These are phyloP conservation scores for Acanthiza pusilla DNA, from an alignment of 2,797 vertebrate species.

Conservation along the genomic window DNA sequence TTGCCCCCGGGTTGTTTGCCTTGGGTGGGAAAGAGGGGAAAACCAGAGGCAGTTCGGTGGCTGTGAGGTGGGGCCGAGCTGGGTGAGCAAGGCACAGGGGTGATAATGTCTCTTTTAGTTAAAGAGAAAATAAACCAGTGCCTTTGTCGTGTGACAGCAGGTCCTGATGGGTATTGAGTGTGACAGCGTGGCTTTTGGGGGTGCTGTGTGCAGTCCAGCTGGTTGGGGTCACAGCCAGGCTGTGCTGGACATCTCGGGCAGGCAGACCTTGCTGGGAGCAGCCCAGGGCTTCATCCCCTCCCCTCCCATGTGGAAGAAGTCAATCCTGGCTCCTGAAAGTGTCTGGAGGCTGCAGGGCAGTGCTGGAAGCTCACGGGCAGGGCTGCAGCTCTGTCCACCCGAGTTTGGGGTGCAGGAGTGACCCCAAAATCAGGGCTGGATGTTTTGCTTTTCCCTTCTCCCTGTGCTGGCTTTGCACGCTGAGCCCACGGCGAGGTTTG, in stretches of 20 bases:
- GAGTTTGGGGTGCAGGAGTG: not conserved
- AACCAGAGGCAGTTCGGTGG: not conserved
- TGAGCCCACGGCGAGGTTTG: rapidly evolving
- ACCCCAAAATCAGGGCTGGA: rapidly evolving
- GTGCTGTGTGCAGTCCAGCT: rapidly evolving
- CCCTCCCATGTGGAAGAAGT: rapidly evolving
- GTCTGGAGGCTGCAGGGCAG: not conserved
- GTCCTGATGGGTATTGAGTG: rapidly evolving
- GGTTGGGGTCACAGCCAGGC: not conserved
- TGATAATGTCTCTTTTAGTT: not conserved
- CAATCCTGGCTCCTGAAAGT: rapidly evolving
- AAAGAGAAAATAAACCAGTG: not conserved
- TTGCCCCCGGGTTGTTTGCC: not conserved
- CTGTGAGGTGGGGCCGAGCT: not conserved
- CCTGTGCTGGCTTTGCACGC: not conserved
- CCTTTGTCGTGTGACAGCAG: not conserved
- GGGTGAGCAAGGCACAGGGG: not conserved
- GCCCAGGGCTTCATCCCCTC: not conserved
- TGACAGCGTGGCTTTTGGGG: rapidly evolving
- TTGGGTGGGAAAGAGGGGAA: not conserved
- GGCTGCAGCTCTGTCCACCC: not conserved
- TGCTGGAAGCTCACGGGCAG: rapidly evolving
- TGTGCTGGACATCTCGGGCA: not conserved
- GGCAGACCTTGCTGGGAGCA: too few species aligned
- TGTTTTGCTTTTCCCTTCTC: not conserved